phyloP scores from a whole-genome alignment of 2,888 invertebrate genomes.

The Fissipunctia ypsillon region DNA sequence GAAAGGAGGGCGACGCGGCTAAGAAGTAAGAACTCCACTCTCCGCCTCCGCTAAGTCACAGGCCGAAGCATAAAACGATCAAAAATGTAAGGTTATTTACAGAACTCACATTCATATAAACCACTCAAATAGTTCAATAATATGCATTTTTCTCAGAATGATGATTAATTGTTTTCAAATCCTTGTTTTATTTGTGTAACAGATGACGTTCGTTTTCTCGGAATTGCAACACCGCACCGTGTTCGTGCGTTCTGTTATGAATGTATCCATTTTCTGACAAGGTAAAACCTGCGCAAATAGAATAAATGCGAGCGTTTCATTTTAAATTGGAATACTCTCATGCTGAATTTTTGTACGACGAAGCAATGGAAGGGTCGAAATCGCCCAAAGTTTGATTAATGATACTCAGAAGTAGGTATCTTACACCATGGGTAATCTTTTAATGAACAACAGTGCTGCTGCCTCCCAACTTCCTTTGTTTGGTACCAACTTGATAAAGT shows the following conservation, averaged over 20 bases:
- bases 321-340: too few relatives aligned
- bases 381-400: too few relatives aligned
- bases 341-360: background rate
- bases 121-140: slow-evolving; percentile 26
- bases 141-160: slow-evolving; percentile 34
- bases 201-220: slow-evolving; percentile 51
- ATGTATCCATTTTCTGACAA: slow-evolving; percentile 38
- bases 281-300: slow-evolving; percentile 31
- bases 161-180: slow-evolving; percentile 53
- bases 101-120: background rate
- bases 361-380: too few relatives aligned
- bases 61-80: too few relatives aligned
- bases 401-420: too few relatives aligned
- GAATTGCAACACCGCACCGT: slow-evolving; percentile 49
- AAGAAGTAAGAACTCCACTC: too few relatives aligned
- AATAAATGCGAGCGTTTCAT: slow-evolving; percentile 11
- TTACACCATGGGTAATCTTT: too few relatives aligned
- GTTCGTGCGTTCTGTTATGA: slow-evolving; percentile 24
- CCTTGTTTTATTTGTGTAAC: slow-evolving; percentile 55
- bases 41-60: too few relatives aligned
- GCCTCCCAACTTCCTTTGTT: too few relatives aligned
- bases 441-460: too few relatives aligned
- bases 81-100: background rate
- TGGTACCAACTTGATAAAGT: too few relatives aligned
- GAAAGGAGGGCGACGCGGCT: too few relatives aligned